These are phyloP conservation scores for Tetramorium parvispinum DNA, from an alignment of 1,140 invertebrate species.

Conservation along the genomic window DNA sequence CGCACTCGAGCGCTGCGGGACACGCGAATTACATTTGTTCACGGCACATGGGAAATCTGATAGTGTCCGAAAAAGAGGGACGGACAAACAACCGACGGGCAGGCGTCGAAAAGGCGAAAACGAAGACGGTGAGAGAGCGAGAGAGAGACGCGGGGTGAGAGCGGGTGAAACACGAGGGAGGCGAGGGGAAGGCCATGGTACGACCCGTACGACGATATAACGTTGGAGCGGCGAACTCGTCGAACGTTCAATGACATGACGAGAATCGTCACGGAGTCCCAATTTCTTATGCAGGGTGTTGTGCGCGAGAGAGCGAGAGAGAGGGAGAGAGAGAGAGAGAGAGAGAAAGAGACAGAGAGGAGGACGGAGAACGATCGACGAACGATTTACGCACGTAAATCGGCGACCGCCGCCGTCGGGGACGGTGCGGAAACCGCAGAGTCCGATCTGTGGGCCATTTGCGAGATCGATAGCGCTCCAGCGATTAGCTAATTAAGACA, in stretches of 20 bases:
- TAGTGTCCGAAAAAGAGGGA: neutral
- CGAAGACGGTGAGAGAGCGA: neutral
- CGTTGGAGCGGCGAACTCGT: conserved; percentile 1
- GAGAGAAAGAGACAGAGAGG: neutral
- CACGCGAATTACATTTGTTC: neutral
- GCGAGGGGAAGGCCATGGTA: neutral
- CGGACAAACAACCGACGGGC: neutral
- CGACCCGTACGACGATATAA: neutral
- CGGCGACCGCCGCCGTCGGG: neutral
- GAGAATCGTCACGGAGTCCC: conserved; percentile 20
- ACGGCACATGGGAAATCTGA: neutral
- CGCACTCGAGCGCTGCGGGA: neutral
- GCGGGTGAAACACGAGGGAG: neutral
- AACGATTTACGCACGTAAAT: neutral
- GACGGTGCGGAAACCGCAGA: neutral
- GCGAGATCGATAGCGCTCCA: conserved; percentile 42
- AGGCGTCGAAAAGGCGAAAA: conserved; percentile 7
- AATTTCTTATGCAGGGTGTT: conserved; percentile 14
- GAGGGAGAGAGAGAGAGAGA: neutral
- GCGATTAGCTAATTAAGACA: conserved; percentile 53
- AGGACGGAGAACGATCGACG: neutral
- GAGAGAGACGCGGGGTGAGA: neutral
- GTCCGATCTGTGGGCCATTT: conserved; percentile 8
- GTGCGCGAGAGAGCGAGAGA: neutral
- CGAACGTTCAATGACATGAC: conserved; percentile 9